phyloP scores from a whole-genome alignment of 2,113 vertebrate genomes.

The Scopus umbretta region DNA sequence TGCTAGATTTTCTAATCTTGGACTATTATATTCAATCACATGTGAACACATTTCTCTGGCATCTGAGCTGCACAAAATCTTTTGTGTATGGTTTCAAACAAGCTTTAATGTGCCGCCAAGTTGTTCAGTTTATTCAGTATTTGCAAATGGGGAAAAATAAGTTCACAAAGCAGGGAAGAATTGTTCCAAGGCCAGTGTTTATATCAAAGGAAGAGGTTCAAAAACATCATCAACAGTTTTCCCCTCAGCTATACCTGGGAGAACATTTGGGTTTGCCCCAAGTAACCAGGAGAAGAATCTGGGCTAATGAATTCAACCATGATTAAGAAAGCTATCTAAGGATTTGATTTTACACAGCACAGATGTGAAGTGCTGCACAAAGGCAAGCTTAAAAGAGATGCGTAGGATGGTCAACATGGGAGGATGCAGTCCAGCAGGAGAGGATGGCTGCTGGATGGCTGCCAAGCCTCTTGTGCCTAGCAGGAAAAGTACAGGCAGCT shows the following conservation, averaged over 20 bases:
- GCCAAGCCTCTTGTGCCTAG: neutral
- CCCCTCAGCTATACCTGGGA: neutral
- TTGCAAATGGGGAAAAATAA: constrained; percentile 4
- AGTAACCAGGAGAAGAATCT: neutral
- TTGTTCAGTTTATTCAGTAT: constrained; percentile 2
- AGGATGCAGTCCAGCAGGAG: neutral
- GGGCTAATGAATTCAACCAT: neutral
- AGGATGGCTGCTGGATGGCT: neutral
- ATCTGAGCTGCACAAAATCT: constrained; percentile 5
- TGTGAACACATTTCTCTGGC: neutral
- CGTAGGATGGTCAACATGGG: neutral
- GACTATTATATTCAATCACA: neutral
- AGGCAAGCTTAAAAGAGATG: neutral
- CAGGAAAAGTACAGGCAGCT: neutral
- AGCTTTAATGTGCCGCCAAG: neutral
- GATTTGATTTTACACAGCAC: neutral
- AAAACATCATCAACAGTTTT: neutral
- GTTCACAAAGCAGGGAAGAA: neutral
- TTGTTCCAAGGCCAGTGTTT: neutral
- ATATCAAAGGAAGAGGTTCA: neutral
- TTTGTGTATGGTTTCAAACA: constrained; percentile 24
- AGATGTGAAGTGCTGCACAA: neutral
- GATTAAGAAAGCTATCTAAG: neutral
- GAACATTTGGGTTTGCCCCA: neutral
- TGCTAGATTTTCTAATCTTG: constrained; percentile 17